Percentiles rank a stretch among this genome's conserved stretches.
phyloP scores from a whole-genome alignment of 2,888 invertebrate genomes.

The Bhutanitis thaidina region DNA sequence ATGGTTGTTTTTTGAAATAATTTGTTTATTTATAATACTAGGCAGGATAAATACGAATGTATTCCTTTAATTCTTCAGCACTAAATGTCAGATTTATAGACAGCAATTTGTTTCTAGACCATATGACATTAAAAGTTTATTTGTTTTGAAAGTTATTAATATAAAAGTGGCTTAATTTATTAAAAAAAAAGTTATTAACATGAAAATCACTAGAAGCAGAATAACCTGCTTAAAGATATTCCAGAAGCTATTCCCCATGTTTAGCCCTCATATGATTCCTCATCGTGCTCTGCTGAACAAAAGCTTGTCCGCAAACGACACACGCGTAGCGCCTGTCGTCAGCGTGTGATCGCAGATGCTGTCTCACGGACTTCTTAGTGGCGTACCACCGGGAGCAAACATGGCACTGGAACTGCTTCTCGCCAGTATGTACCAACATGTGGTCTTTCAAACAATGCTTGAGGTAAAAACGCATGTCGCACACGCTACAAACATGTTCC shows the following conservation, averaged over 20 bases:
- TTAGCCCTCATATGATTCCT: conserved; percentile 56
- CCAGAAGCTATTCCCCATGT: conserved; percentile 25
- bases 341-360: conserved; percentile 47
- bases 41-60: too few relatives aligned
- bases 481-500: conserved; percentile 40
- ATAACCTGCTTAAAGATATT: too few relatives aligned
- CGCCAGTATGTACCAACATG: conserved; percentile 47
- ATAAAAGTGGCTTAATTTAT: too few relatives aligned
- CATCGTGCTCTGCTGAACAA: conserved; percentile 51
- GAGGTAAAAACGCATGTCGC: conserved; percentile 46
- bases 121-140: too few relatives aligned
- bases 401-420: conserved; percentile 45
- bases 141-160: too few relatives aligned
- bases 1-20: background rate
- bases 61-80: too few relatives aligned
- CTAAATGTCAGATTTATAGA: too few relatives aligned
- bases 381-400: conserved; percentile 45
- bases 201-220: too few relatives aligned
- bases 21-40: too few relatives aligned
- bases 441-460: conserved; percentile 44
- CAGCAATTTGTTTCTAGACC: too few relatives aligned
- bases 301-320: conserved; percentile 31
- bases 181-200: too few relatives aligned
- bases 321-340: conserved; percentile 28
- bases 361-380: conserved; percentile 46